Base-by-base conservation (phyloP, 2,888 invertebrate species). In the Monoplex corrugatus region DNA sequence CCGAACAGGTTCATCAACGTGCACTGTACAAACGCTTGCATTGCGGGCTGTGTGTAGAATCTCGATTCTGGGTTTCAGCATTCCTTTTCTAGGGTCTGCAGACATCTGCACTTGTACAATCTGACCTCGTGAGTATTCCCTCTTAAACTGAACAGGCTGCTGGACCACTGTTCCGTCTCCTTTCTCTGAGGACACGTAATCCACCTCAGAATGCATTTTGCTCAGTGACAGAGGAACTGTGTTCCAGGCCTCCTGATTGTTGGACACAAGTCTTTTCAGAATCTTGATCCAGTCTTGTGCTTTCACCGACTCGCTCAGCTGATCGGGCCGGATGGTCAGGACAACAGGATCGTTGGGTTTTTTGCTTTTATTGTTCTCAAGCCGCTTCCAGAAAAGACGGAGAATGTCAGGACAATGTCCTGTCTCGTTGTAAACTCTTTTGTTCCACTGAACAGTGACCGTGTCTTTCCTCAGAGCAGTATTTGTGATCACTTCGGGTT, bases 401-500 rank as follows among this genome's bases (percentile, higher is more conserved):
- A 87, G 75, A 1, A 23, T 45, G 10, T 16, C 40, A 32, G 72
- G 75, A 6, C 43, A 75, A 10, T 43, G 68, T 6, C 84, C 84
- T 28, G 63, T 32, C 23, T 50, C 75, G 38, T 89, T 72, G 86
- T 92, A 93, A 16, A 92, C 40, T 44, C 92, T 89, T 86, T 90
- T 92, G 43, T 89, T 92, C 93, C 93, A 93, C 13, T 82, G 78
- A 13, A 91, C 90, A n/a, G 75, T 91, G 13, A 92, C 89, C 16
- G 84, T 90, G n/a, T 91, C 80, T 35, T 82, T 85, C 28, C 88
- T 78, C 28, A 88, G 89, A 16, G 82, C 83, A 1, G 88, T 80
- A 63, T 91, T 92, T 35, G 87, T 87, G 32, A 78, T 44, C 1
- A 92, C 83, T n/a, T 88, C 80, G 16, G 93, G 93, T 88, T 91